Conservation (phyloP, 2,113 vertebrate species). For the Climacteris rufus region DNA sequence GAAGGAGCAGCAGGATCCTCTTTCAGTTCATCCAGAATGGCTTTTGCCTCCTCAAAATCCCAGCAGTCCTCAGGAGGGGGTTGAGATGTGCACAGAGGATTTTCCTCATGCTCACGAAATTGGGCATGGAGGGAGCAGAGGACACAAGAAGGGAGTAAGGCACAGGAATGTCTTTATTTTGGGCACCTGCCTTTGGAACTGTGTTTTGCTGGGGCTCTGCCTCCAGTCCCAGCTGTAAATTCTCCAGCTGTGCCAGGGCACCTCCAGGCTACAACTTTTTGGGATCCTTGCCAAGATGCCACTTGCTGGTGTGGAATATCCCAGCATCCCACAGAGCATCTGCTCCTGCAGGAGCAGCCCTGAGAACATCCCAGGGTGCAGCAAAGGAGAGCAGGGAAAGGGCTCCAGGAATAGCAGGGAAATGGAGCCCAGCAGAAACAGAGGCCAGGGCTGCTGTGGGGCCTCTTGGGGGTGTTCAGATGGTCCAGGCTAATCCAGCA, state of each 20-base stretch:
- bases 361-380: background rate
- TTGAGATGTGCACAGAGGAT: background rate
- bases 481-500: too few species aligned
- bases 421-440: background rate
- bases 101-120: background rate
- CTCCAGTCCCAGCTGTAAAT: too few species aligned
- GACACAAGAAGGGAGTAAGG: background rate
- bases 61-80: rapidly evolving
- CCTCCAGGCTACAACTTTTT: background rate
- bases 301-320: background rate
- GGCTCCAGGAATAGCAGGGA: too few species aligned
- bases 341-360: background rate
- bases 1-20: background rate
- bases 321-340: rapidly evolving
- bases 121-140: background rate
- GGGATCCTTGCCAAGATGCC: background rate
- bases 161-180: background rate
- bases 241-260: background rate
- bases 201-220: background rate
- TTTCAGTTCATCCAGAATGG: background rate
- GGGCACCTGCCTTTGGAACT: background rate
- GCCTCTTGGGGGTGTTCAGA: rapidly evolving
- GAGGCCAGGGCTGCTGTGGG: background rate
- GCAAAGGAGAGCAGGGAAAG: background rate
- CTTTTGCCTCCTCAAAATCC: background rate